Conservation (phyloP, 2,113 vertebrate genomes). For the Carettochelys insculpta region DNA sequence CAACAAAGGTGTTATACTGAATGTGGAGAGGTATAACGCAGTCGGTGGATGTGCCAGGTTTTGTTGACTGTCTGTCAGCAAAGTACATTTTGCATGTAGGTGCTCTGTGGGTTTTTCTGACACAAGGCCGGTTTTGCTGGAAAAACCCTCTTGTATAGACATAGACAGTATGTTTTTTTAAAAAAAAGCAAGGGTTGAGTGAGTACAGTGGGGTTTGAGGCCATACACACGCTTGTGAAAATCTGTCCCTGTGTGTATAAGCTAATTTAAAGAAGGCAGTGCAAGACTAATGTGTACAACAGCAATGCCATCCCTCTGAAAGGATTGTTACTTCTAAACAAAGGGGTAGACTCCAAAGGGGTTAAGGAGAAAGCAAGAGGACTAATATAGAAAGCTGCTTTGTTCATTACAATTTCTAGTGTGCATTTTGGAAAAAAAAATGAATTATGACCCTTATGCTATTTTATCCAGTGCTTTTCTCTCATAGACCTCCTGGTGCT, state of each 20-base stretch:
- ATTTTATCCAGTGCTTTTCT: not conserved
- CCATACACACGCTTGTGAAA: not conserved
- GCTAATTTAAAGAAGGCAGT: not conserved
- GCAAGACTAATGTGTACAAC: not conserved
- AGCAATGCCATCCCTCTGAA: not conserved
- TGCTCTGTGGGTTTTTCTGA: too few species aligned
- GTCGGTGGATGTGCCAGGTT: too few species aligned
- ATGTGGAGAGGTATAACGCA: too few species aligned
- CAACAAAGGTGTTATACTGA: too few species aligned
- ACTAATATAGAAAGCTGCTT: not conserved
- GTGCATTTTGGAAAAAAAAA: not conserved
- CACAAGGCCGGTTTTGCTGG: too few species aligned
- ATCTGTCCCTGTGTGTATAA: not conserved
- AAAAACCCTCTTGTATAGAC: too few species aligned
- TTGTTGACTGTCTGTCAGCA: too few species aligned
- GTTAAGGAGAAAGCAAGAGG: constrained; percentile 10
- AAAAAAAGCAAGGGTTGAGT: not conserved
- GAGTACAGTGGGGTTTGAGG: not conserved
- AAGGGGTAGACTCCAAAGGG: not conserved
- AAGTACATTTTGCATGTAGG: too few species aligned
- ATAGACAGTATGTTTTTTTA: not conserved
- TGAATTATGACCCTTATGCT: not conserved
- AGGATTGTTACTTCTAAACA: not conserved
- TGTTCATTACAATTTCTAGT: not conserved
- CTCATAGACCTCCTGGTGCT: not conserved